Conservation (phyloP, 2,113 vertebrate genomes). For the Genyomyrus donnyi region DNA sequence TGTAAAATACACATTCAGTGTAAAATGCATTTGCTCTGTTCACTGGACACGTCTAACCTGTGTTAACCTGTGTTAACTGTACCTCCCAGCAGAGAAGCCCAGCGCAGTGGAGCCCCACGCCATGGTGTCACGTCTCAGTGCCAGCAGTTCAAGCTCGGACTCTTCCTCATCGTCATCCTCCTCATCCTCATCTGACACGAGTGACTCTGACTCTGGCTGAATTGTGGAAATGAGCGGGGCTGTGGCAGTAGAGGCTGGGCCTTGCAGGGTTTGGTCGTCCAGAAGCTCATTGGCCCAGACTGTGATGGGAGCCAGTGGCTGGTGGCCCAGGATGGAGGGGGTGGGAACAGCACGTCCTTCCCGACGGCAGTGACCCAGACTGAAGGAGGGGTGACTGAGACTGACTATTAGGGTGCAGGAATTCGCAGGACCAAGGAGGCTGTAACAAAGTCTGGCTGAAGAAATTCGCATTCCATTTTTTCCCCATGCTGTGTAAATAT, state of each 20-base stretch:
- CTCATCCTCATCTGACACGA: not conserved
- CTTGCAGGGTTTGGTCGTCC: not conserved
- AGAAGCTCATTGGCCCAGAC: not conserved
- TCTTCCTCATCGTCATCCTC: not conserved
- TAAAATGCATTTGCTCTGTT: not conserved
- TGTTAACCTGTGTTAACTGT: not conserved
- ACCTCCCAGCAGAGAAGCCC: conserved; percentile 66
- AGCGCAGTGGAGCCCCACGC: conserved; percentile 58
- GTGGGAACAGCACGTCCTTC: not conserved
- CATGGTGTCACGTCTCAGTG: conserved; percentile 59
- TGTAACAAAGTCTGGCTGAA: not conserved
- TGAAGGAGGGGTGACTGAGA: not conserved
- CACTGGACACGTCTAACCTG: not conserved
- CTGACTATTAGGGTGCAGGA: not conserved
- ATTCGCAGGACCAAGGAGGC: not conserved
- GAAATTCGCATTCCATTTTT: not conserved
- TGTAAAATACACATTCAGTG: not conserved
- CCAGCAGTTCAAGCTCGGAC: not conserved
- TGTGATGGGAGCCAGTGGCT: not conserved
- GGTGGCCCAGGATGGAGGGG: not conserved
- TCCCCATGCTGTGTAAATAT: not conserved
- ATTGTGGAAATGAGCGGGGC: not conserved
- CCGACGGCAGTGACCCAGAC: not conserved
- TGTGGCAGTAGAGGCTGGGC: not conserved
- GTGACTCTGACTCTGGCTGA: not conserved